Conservation (phyloP, 2,888 invertebrate genomes). For the Conomelus anceps region DNA sequence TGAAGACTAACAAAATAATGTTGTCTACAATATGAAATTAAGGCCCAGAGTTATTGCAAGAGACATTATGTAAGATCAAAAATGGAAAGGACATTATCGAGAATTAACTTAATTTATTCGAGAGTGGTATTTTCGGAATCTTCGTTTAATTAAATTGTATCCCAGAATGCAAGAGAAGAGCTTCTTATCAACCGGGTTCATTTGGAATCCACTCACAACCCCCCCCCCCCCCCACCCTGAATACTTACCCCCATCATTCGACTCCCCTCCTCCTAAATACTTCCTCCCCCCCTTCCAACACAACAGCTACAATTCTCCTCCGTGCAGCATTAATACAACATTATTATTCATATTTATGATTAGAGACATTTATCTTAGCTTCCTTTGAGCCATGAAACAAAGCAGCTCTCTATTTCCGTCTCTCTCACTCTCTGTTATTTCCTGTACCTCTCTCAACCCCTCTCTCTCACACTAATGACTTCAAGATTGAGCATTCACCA, state of each 20-base stretch:
- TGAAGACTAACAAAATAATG: no score
- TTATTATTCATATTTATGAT: constrained; percentile 9
- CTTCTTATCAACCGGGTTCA: background rate
- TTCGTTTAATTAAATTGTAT: background rate
- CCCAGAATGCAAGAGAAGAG: background rate
- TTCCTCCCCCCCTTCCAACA: no score
- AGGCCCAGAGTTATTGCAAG: background rate
- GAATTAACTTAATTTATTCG: background rate
- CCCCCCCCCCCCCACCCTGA: background rate
- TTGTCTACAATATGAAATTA: background rate
- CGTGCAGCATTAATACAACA: background rate
- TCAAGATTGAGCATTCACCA: background rate
- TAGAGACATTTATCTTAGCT: constrained; percentile 7
- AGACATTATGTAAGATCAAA: no score
- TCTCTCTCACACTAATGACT: constrained; percentile 3
- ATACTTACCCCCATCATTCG: background rate
- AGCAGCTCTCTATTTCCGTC: background rate
- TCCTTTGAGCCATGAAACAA: background rate
- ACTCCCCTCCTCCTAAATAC: background rate
- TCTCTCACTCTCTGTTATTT: background rate
- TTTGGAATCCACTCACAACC: background rate
- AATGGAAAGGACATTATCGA: background rate
- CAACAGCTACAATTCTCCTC: background rate
- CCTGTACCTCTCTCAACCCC: background rate
- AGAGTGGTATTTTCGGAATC: background rate